Evolutionary conservation across 2,797 vertebrate genomes (phyloP).

Genomic region (Chelon auratus): DNA sequence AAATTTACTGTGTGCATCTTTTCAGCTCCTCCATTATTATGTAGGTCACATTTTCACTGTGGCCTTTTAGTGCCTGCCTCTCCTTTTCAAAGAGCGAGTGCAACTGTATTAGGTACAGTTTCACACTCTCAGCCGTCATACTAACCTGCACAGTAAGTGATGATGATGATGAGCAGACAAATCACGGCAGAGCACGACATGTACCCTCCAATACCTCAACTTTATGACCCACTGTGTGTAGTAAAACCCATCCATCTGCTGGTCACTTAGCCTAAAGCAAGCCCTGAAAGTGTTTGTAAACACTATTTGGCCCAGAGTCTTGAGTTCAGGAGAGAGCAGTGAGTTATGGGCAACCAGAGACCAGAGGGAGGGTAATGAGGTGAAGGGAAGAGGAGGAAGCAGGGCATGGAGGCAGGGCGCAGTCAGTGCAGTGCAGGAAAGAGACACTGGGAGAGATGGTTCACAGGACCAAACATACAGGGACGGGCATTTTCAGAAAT

Average conservation of each 20-base stretch:
- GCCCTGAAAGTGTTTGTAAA: conserved; percentile 50
- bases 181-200: conserved; percentile 22
- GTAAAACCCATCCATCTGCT: conserved; percentile 52
- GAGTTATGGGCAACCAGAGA: conserved; percentile 54
- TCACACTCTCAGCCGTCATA: conserved; percentile 8
- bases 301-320: conserved; percentile 35
- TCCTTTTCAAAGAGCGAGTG: background rate
- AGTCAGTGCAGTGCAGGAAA: conserved; percentile 57
- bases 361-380: conserved; percentile 58
- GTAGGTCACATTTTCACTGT: conserved; percentile 10
- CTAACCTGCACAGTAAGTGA: conserved; percentile 5
- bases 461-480: conserved; percentile 44
- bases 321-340: conserved; percentile 45
- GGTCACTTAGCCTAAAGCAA: conserved; percentile 24
- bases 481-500: conserved; percentile 1
- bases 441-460: conserved; percentile 29
- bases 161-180: conserved; percentile 12
- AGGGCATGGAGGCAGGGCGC: conserved; percentile 38
- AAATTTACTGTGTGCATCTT: conserved; percentile 12
- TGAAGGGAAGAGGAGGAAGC: conserved; percentile 61
- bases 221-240: conserved; percentile 34
- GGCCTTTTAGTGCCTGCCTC: background rate
- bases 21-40: background rate
- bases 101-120: conserved; percentile 4
- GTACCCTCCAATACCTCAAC: conserved; percentile 14